Evolutionary conservation across 35 echinoderm and acorn worm species (phyloP).

Genomic region (Anneissia japonica): DNA sequence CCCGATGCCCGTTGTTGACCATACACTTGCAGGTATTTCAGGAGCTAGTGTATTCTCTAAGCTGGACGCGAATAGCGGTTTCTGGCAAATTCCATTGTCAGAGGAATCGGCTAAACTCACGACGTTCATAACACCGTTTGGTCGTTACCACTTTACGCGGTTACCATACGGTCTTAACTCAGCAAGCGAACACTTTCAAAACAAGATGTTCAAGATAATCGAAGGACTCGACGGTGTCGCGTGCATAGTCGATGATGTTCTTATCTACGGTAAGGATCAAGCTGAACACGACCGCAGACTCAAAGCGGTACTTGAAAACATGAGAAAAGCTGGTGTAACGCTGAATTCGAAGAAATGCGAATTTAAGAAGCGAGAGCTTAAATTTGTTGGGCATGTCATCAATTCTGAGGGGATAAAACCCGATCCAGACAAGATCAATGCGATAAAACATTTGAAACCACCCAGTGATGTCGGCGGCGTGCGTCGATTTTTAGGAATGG

Average conservation of each 20-base stretch:
- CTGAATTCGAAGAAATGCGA: too few relatives aligned
- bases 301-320: too few relatives aligned
- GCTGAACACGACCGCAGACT: too few relatives aligned
- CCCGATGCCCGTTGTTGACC: slow-evolving; percentile 37
- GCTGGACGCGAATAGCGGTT: background rate
- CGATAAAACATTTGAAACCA: background rate
- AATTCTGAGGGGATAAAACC: background rate
- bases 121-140: background rate
- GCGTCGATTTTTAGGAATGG: background rate
- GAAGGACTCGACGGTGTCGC: background rate
- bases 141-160: background rate
- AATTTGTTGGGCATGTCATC: background rate
- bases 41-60: background rate
- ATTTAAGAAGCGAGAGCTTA: background rate
- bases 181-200: background rate
- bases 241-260: slow-evolving; percentile 9
- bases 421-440: slow-evolving; percentile 12
- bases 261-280: too few relatives aligned
- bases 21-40: background rate
- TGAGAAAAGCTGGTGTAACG: too few relatives aligned
- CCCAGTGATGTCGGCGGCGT: background rate
- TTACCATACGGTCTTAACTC: background rate
- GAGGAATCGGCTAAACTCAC: background rate
- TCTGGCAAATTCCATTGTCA: background rate
- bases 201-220: background rate